phyloP scores from a whole-genome alignment of 2,797 vertebrate genomes.

The Etheostoma nigrum region DNA sequence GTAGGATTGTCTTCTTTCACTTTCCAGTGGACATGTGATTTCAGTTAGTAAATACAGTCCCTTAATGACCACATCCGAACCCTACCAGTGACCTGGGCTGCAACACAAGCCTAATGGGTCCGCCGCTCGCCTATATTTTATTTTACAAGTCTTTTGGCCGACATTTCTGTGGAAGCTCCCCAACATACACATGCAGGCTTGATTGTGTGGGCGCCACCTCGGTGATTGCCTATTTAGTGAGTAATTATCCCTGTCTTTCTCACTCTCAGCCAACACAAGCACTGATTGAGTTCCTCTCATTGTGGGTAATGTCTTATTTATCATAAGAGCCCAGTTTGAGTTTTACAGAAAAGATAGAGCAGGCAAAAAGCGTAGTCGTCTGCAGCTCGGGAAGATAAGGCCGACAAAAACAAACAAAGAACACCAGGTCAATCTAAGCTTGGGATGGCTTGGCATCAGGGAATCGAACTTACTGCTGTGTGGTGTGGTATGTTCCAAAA shows the following conservation, averaged over 20 bases:
- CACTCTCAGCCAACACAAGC: constrained; percentile 74
- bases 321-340: constrained; percentile 69
- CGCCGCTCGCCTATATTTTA: constrained; percentile 24
- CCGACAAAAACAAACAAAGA: constrained; percentile 13
- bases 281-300: constrained; percentile 81
- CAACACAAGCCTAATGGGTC: constrained; percentile 25
- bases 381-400: constrained; percentile 47
- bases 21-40: constrained; percentile 22
- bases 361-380: constrained; percentile 33
- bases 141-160: constrained; percentile 57
- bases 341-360: constrained; percentile 36
- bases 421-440: constrained; percentile 26
- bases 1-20: constrained; percentile 3
- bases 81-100: constrained; percentile 41
- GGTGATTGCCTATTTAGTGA: constrained; percentile 81
- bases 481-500: background rate
- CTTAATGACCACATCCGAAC: constrained; percentile 29
- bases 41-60: constrained; percentile 36
- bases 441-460: constrained; percentile 37
- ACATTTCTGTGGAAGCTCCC: constrained; percentile 61
- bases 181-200: constrained; percentile 74
- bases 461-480: background rate
- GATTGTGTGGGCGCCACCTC: constrained; percentile 76
- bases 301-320: constrained; percentile 83
- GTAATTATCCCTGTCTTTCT: constrained; percentile 78